A percentile compares a stretch with the other conserved stretches of the same genome.
Evolutionary conservation across 2,888 invertebrate genomes (phyloP).

Genomic region (Spicauda simplicius): DNA sequence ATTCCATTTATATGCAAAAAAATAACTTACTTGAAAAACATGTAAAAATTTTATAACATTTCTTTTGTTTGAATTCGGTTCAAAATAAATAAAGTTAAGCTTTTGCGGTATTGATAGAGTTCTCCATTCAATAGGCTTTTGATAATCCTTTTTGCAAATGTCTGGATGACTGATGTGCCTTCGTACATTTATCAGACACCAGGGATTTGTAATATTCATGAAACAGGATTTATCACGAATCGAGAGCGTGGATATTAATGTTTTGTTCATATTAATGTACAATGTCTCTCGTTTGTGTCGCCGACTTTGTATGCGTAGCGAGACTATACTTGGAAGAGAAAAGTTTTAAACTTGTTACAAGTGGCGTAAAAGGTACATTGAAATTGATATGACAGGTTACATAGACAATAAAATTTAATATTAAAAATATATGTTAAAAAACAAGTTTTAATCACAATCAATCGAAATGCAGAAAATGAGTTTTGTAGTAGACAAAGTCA

Average conservation of each 20-base stretch:
- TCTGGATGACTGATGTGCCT: constrained; percentile 17
- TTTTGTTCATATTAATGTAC: not conserved
- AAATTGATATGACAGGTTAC: too few relatives aligned
- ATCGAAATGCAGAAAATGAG: too few relatives aligned
- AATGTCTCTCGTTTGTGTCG: not conserved
- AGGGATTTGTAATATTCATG: constrained; percentile 12
- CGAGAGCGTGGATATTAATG: constrained; percentile 6
- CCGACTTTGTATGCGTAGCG: not conserved
- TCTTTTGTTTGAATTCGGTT: not conserved
- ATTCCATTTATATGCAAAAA: too few relatives aligned
- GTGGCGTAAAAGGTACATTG: too few relatives aligned
- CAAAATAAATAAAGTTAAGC: not conserved
- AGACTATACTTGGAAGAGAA: not conserved
- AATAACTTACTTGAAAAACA: too few relatives aligned
- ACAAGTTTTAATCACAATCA: too few relatives aligned
- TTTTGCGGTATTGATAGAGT: not conserved
- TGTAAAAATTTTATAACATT: not conserved
- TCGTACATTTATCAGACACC: constrained; percentile 17
- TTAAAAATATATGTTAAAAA: too few relatives aligned
- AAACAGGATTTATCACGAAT: constrained; percentile 24
- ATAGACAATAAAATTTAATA: too few relatives aligned
- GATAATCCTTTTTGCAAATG: constrained; percentile 19
- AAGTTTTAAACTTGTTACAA: too few relatives aligned
- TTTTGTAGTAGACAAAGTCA: too few relatives aligned
- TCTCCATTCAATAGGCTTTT: constrained; percentile 5